Conservation (phyloP, 2,888 invertebrate species). For the Phanerotoma sp. region DNA sequence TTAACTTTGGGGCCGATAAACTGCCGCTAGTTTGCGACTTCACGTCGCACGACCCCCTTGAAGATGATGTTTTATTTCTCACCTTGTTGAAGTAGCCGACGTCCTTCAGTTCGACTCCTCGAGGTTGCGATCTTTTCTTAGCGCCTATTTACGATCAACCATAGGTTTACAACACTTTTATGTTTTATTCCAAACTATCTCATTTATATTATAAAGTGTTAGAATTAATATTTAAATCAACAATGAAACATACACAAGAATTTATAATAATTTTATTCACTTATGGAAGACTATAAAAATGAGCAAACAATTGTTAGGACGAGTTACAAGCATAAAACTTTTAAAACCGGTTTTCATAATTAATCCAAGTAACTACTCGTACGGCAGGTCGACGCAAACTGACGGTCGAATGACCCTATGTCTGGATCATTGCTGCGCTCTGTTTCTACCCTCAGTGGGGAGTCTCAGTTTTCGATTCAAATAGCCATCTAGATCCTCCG, state of each 20-base stretch:
- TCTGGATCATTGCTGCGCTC: conserved; percentile 28
- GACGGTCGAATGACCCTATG: conserved; percentile 25
- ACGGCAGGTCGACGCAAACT: conserved; percentile 49
- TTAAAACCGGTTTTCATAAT: conserved; percentile 45
- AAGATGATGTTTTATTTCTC: conserved; percentile 1
- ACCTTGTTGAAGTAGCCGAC: conserved; percentile 10
- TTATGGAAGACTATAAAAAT: neutral
- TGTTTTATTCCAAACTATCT: neutral
- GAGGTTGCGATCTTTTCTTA: conserved; percentile 18
- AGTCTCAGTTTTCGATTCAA: too few relatives aligned
- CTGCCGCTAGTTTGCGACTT: conserved; percentile 14
- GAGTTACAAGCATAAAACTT: conserved; percentile 28
- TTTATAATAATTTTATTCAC: neutral
- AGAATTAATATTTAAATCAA: too few relatives aligned
- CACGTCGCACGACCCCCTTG: conserved; percentile 4
- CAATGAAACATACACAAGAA: neutral
- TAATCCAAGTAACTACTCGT: conserved; percentile 40
- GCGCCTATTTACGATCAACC: conserved; percentile 4
- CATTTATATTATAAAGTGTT: too few relatives aligned
- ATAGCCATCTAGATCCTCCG: conserved; percentile 31
- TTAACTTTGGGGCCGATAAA: conserved; percentile 19
- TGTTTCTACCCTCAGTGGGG: conserved; percentile 21
- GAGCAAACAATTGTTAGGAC: neutral
- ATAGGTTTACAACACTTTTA: neutral
- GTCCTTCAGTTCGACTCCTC: conserved; percentile 21